Percentiles rank a stretch among this genome's conserved stretches.
phyloP scores from a whole-genome alignment of 1,140 invertebrate genomes.

The Drosophila rhopaloa region DNA sequence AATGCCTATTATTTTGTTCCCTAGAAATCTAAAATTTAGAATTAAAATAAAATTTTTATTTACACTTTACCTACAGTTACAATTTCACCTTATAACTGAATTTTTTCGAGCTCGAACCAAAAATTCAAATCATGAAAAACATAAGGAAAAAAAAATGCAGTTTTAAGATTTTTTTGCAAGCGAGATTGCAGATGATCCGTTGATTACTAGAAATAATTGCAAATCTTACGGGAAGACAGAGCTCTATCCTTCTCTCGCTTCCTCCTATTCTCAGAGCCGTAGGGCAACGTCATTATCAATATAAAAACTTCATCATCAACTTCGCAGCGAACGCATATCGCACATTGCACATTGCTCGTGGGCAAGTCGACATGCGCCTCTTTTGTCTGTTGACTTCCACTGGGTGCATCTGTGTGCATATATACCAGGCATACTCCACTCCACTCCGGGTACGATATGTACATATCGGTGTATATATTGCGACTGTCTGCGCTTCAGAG shows the following conservation, averaged over 20 bases:
- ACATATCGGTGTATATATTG: slow-evolving; percentile 46
- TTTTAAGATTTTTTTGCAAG: slow-evolving; percentile 4
- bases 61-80: no score
- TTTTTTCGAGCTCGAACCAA: no score
- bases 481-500: slow-evolving; percentile 65
- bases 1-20: no score
- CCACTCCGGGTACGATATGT: slow-evolving; percentile 23
- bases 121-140: not conserved
- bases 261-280: slow-evolving; percentile 34
- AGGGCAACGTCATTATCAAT: slow-evolving; percentile 65
- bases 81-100: no score
- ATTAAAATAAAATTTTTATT: no score
- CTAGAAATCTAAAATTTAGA: no score
- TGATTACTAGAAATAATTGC: slow-evolving; percentile 70
- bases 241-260: slow-evolving; percentile 12
- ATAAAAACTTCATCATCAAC: slow-evolving; percentile 60
- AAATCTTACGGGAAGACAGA: slow-evolving; percentile 32
- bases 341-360: slow-evolving; percentile 50
- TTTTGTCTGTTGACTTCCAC: slow-evolving; percentile 72
- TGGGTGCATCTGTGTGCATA: slow-evolving; percentile 41
- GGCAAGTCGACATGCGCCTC: slow-evolving; percentile 60
- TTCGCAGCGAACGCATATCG: slow-evolving; percentile 44
- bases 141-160: not conserved
- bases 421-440: slow-evolving; percentile 32
- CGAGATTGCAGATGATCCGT: slow-evolving; percentile 46